Percentiles rank a stretch among this genome's conserved stretches.
Evolutionary conservation across 2,888 invertebrate genomes (phyloP).

Genomic region (Epicampocera succincta): DNA sequence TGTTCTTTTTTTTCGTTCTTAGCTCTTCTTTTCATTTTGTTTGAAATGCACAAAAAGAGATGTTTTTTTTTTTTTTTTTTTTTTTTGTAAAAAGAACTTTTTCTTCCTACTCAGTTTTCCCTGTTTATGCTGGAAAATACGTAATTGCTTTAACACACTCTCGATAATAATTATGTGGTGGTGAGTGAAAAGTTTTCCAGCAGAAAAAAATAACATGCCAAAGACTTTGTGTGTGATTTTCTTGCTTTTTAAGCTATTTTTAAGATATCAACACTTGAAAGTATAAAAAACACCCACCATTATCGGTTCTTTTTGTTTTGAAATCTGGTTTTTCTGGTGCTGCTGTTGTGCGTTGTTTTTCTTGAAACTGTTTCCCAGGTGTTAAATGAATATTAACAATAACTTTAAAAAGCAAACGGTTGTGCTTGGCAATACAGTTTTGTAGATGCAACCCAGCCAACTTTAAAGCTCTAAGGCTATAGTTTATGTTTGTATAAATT

Average conservation of each 20-base stretch:
- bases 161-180: conserved; percentile 3
- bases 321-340: not conserved
- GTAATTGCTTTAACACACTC: not conserved
- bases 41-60: conserved; percentile 42
- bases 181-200: conserved; percentile 37
- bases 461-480: not conserved
- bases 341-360: not conserved
- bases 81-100: not conserved
- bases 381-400: conserved; percentile 57
- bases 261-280: conserved; percentile 49
- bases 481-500: not conserved
- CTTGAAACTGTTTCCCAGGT: conserved; percentile 50
- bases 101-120: not conserved
- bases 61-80: too few relatives aligned
- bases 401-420: conserved; percentile 21
- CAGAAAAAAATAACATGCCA: conserved; percentile 44
- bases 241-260: conserved; percentile 40
- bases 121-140: not conserved
- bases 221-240: conserved; percentile 19
- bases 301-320: not conserved
- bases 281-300: conserved; percentile 10
- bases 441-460: too few relatives aligned
- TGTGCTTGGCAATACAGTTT: conserved; percentile 37
- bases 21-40: not conserved
- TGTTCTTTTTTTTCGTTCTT: conserved; percentile 18